Evolutionary conservation across 2,797 vertebrate genomes (phyloP).

Genomic region (Falco peregrinus): DNA sequence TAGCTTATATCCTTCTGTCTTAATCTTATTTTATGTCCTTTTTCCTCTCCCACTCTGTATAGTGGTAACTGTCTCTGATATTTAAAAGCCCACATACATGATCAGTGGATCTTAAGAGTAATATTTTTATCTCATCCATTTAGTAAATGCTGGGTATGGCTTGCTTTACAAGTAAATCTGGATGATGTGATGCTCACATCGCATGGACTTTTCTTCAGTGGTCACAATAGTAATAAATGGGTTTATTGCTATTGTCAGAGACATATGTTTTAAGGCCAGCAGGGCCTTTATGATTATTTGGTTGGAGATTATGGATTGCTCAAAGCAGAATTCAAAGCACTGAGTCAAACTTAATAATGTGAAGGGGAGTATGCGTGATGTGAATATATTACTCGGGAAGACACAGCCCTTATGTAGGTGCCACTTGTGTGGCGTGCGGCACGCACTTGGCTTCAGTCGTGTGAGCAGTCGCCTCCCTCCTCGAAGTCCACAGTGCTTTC

Average conservation of each 20-base stretch:
- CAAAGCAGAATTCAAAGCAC: slow-evolving; percentile 47
- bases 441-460: neutral
- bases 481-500: neutral
- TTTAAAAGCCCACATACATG: slow-evolving; percentile 33
- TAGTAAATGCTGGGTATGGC: neutral
- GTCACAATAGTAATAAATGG: slow-evolving; percentile 60
- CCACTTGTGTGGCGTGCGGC: accelerated
- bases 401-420: neutral
- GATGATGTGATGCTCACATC: neutral
- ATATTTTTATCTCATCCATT: neutral
- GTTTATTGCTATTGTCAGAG: slow-evolving; percentile 65
- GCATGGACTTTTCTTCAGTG: neutral
- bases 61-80: neutral
- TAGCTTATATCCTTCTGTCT: slow-evolving; percentile 25
- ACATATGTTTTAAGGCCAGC: slow-evolving; percentile 61
- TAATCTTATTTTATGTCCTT: slow-evolving; percentile 29
- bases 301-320: slow-evolving; percentile 60
- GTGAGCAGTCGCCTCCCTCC: neutral
- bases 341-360: slow-evolving; percentile 39
- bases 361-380: neutral
- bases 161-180: neutral
- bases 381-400: neutral
- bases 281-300: slow-evolving; percentile 60
- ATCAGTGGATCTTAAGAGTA: slow-evolving; percentile 6
- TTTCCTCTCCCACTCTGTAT: neutral